Conservation (phyloP, 2,888 invertebrate species). For the Norana najaformis region DNA sequence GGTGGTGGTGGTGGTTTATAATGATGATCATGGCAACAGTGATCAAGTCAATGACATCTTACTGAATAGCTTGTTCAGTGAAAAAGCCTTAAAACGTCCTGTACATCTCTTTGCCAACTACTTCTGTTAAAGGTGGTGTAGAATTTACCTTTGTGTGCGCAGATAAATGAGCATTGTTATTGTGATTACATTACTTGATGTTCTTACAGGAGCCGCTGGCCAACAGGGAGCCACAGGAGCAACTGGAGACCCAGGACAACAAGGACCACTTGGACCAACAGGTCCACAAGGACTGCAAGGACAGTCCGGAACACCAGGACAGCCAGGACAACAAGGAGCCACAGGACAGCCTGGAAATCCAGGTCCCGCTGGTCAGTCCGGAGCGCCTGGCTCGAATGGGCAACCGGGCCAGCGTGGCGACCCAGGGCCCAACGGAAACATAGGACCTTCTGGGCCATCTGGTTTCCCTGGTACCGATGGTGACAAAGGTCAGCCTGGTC, state of each 20-base stretch:
- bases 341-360: conserved; percentile 35
- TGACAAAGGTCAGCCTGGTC: conserved; percentile 7
- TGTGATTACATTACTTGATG: not conserved
- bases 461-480: conserved; percentile 32
- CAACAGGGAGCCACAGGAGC: conserved; percentile 36
- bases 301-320: conserved; percentile 42
- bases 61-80: too few species aligned
- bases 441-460: conserved; percentile 28
- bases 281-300: conserved; percentile 47
- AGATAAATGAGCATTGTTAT: not conserved
- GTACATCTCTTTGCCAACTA: too few species aligned
- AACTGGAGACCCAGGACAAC: conserved; percentile 68
- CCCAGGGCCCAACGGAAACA: conserved; percentile 22
- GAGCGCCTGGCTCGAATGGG: conserved; percentile 30
- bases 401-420: conserved; percentile 29
- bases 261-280: conserved; percentile 73
- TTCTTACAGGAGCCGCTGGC: conserved; percentile 35
- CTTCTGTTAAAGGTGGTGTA: not conserved
- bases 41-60: too few species aligned
- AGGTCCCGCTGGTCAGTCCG: conserved; percentile 33
- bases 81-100: too few species aligned
- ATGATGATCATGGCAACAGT: too few species aligned
- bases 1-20: too few species aligned
- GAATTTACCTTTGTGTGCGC: not conserved
- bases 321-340: conserved; percentile 41